Evolutionary conservation across 2,113 vertebrate genomes (phyloP), one percentile per base, ranked within the genome.

Genomic region (Macrotis lagotis): DNA sequence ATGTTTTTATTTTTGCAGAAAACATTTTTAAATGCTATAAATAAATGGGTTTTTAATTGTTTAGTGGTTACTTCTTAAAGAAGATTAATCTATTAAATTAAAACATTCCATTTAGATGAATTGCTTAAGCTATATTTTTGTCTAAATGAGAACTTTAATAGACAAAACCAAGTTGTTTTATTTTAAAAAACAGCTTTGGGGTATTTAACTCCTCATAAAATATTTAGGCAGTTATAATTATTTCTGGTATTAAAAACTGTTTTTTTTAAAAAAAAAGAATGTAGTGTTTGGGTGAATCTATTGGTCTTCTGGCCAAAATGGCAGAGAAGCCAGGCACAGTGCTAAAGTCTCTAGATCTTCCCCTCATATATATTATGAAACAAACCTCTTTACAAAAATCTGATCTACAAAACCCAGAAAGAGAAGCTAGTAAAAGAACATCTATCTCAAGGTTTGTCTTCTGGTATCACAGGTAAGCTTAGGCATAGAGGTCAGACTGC

Each of bases 1-100:
- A 91, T 94, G 59, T 48, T 88, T 96, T 97, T 97, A 3, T 89
- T 96, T 16, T 94, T 94, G 0, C 92, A 50, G 91, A 89, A 3
- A 93, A 96, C 91, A 50, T 48, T 91, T 91, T 93, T 19, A 92
- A 94, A 83, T 91, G 28, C 12, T 88, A 12, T 92, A 47, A 1
- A 37, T 91, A 89, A 16, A 16, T 59, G 12, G 91, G n/a, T 53
- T 93, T 37, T 44, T 83, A 91, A 12, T 96, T 96, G 25, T 28
- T 96, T 92, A 66, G 94, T n/a, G 16, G 37, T 96, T 97, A 51
- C 88, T 12, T 88, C 55, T 94, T 28, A 53, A 92, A 74, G 26
- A 93, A 66, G 24, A 3, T 48, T 83, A 28, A 2, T 48, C 50
- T 95, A 51, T 90, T 93, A 51, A 93, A 91, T 3, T 93, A 22